These are phyloP conservation scores for Nicator chloris DNA, from an alignment of 2,113 vertebrate species.

Conservation along the genomic window DNA sequence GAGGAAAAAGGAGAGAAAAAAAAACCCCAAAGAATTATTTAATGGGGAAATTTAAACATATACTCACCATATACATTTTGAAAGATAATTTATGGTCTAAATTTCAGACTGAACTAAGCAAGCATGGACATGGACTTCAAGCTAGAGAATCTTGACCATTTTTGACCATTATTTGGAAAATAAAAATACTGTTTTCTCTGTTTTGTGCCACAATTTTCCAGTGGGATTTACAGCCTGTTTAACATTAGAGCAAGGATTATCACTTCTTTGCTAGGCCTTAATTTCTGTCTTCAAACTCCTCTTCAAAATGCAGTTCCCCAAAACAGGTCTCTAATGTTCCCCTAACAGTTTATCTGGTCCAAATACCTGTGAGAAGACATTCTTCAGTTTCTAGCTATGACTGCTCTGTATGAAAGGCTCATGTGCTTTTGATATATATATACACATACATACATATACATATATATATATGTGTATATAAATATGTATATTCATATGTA, in stretches of 20 bases:
- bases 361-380: not conserved
- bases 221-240: not conserved
- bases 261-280: not conserved
- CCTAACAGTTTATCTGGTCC: not conserved
- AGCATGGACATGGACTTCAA: not conserved
- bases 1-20: not conserved
- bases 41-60: not conserved
- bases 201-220: not conserved
- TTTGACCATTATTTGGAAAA: not conserved
- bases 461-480: not conserved
- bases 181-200: not conserved
- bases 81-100: not conserved
- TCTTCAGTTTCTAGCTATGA: not conserved
- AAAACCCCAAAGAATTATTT: accelerated
- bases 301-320: not conserved
- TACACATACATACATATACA: too few relatives aligned
- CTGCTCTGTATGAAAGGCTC: not conserved
- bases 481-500: not conserved
- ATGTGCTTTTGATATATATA: not conserved
- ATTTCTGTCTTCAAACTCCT: not conserved
- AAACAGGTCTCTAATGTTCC: not conserved
- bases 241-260: not conserved
- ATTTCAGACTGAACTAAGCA: not conserved
- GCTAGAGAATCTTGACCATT: not conserved
- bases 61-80: not conserved